A percentile compares a stretch with the other conserved stretches of the same genome.
Conservation (phyloP, 2,113 vertebrate genomes). For the Rhinogobius similis region DNA sequence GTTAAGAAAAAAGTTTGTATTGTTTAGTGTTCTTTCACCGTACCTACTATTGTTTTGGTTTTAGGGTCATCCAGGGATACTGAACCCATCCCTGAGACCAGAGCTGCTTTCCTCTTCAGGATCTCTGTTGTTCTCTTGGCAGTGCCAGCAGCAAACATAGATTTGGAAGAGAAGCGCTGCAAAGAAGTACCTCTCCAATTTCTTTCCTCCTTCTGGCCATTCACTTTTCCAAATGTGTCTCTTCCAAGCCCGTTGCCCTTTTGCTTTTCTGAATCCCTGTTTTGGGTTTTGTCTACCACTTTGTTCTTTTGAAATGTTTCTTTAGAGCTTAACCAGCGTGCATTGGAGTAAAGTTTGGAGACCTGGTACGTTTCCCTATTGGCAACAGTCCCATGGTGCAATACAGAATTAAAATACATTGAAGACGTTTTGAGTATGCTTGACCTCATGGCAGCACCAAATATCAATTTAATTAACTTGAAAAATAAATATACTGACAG, state of each 20-base stretch:
- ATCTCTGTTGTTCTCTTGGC: conserved; percentile 75
- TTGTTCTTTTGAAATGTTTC: conserved; percentile 9
- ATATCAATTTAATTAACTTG: background rate
- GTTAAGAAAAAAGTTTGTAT: background rate
- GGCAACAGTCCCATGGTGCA: conserved; percentile 10
- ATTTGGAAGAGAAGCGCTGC: conserved; percentile 41
- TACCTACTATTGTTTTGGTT: conserved; percentile 7
- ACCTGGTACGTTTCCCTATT: conserved; percentile 1
- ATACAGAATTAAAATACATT: conserved; percentile 28
- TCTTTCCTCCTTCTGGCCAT: conserved; percentile 13
- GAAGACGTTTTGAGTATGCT: conserved; percentile 42
- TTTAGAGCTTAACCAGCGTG: conserved; percentile 49
- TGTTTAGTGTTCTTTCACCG: background rate
- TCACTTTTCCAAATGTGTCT: background rate
- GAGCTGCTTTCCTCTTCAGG: conserved; percentile 40
- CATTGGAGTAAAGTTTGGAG: background rate
- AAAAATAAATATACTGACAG: background rate
- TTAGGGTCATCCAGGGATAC: conserved; percentile 2
- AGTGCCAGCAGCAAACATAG: conserved; percentile 82
- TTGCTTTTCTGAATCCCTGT: background rate
- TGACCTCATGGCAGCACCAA: conserved; percentile 50
- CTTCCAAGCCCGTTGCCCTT: background rate
- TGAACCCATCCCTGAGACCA: conserved; percentile 8
- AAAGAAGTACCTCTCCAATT: background rate
- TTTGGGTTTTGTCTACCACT: conserved; percentile 3